Conservation (phyloP, 2,113 vertebrate genomes). For the Lepisosteus osseus region DNA sequence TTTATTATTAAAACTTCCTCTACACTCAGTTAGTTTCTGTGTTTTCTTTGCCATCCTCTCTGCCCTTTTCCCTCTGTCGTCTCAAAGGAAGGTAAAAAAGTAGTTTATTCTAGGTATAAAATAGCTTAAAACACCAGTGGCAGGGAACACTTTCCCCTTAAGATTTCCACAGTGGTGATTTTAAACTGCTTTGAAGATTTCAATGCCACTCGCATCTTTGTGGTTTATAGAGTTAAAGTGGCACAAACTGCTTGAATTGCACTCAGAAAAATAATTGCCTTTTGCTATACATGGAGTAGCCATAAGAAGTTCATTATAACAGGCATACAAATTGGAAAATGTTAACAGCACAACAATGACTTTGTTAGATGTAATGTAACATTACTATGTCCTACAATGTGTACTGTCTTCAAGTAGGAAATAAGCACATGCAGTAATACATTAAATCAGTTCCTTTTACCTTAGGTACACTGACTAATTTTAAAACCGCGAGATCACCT, state of each 20-base stretch:
- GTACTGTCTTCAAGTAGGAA: not conserved
- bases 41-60: no score
- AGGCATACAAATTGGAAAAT: conserved; percentile 31
- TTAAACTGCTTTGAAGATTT: conserved; percentile 28
- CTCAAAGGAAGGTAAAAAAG: no score
- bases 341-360: conserved; percentile 34
- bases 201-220: conserved; percentile 54
- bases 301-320: conserved; percentile 52
- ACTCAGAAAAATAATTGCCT: conserved; percentile 61
- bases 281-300: conserved; percentile 55
- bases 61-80: no score
- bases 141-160: no score
- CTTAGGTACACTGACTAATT: conserved; percentile 12
- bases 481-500: conserved; percentile 16
- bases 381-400: not conserved
- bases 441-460: not conserved
- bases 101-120: no score
- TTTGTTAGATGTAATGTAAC: conserved; percentile 9
- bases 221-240: conserved; percentile 39
- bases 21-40: no score
- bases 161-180: conserved; percentile 39
- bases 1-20: no score
- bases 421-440: conserved; percentile 14
- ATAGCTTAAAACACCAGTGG: no score
- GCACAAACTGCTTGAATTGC: conserved; percentile 60